These are phyloP conservation scores for Drosophila leontia DNA, from an alignment of 1,140 invertebrate genomes.

Conservation along the genomic window DNA sequence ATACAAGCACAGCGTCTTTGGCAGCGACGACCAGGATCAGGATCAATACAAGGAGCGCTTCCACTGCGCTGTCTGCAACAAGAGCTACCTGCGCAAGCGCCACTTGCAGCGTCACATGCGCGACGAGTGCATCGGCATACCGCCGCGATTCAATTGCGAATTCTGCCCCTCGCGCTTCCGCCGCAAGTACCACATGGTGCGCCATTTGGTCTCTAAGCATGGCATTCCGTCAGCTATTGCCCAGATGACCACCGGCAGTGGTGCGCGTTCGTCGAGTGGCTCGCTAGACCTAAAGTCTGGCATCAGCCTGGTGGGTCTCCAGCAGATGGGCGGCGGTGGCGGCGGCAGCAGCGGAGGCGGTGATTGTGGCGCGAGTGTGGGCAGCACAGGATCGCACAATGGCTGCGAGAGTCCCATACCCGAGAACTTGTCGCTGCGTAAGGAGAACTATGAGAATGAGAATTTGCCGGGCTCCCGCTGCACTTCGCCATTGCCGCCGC, in stretches of 20 bases:
- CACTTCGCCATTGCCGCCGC: constrained; percentile 65
- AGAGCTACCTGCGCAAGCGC: constrained; percentile 89
- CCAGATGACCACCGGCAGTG: constrained; percentile 76
- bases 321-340: constrained; percentile 34
- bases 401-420: constrained; percentile 75
- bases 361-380: constrained; percentile 73
- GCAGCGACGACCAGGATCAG: constrained; percentile 43
- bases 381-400: constrained; percentile 71
- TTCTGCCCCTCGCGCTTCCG: constrained; percentile 87
- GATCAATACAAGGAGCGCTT: constrained; percentile 84
- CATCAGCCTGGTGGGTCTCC: background rate
- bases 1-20: constrained; percentile 66
- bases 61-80: constrained; percentile 87
- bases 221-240: constrained; percentile 78
- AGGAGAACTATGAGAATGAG: constrained; percentile 72
- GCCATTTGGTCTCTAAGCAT: constrained; percentile 86
- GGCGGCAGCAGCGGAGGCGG: constrained; percentile 56
- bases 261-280: constrained; percentile 44
- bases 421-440: constrained; percentile 79
- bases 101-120: constrained; percentile 88
- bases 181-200: constrained; percentile 87
- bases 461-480: constrained; percentile 57
- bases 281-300: constrained; percentile 35
- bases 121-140: constrained; percentile 89
- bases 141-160: constrained; percentile 89